Base-by-base conservation (phyloP, 2,888 invertebrate species). In the Eristalis arbustorum region DNA sequence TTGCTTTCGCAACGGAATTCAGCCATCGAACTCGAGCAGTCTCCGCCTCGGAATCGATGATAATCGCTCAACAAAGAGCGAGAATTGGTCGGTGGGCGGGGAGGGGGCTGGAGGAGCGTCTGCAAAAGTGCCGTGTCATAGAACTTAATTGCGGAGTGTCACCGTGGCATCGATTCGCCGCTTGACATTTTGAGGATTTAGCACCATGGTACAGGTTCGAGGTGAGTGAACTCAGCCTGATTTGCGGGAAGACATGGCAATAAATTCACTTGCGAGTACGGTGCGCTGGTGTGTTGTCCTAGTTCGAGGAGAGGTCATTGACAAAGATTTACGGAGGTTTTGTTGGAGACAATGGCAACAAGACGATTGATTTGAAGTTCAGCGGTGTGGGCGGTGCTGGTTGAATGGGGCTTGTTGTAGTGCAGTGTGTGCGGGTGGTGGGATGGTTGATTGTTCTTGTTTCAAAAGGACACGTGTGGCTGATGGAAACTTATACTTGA, bases 131-230 rank as follows among this genome's bases (percentile, higher is more conserved):
- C 64, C 64, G 25, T 74, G 73, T 74, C 64, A 64, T 37, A 64
- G 56, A 64, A 64, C 56, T 63, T 74, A 64, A 74, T 74, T 74
- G 64, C 59, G 13, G 18, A 23, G 31, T 64, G 64, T 64, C 37
- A 56, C 31, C 49, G 23, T 73, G 63, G 62, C 14, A 62, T 62
- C 14, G 22, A 37, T 62, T 40, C 25, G 14, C 59, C 4, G 13
- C 1, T 63, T 28, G 63, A 42, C n/a, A 25, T n/a, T 62, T 56
- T n/a, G 23, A 34, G 22, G 64, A 34, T 56, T 34, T 63, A 64
- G 34, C 25, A 31, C 22, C 57, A 14, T 59, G 61, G 28, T 59
- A 71, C 68, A 68, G 57, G 71, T 62, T 40, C 25, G 25, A 56
- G 73, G 73, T 57, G 56, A 74, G 34, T 34, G 56, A 57, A 57